These are phyloP conservation scores for Lycia hirtaria DNA, from an alignment of 2,888 invertebrate genomes.

Conservation along the genomic window DNA sequence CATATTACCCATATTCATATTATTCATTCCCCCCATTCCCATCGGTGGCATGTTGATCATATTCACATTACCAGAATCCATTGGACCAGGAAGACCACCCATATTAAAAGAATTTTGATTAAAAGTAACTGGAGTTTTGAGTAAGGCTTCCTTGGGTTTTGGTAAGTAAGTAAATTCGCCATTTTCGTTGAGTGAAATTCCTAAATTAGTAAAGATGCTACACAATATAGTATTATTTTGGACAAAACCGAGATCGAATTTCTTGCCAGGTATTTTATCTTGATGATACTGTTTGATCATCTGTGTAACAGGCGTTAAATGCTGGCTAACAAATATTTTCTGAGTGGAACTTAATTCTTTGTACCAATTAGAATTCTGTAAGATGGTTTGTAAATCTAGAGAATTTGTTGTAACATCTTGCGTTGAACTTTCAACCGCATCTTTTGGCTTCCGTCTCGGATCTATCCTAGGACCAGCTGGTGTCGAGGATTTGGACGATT, in stretches of 20 bases:
- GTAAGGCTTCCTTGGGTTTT: slow-evolving; percentile 77
- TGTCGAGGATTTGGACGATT: slow-evolving; percentile 61
- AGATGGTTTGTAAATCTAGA: slow-evolving; percentile 86
- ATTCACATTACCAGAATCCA: slow-evolving; percentile 71
- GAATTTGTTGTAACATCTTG: slow-evolving; percentile 68
- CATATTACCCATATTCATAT: slow-evolving; percentile 74
- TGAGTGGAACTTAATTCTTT: slow-evolving; percentile 89
- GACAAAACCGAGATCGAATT: slow-evolving; percentile 81
- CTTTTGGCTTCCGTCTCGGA: slow-evolving; percentile 79
- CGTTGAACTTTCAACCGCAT: slow-evolving; percentile 53
- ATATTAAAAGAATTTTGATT: slow-evolving; percentile 68
- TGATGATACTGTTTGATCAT: slow-evolving; percentile 87
- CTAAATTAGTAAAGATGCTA: slow-evolving; percentile 87
- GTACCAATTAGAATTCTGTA: slow-evolving; percentile 89
- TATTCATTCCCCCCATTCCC: slow-evolving; percentile 75
- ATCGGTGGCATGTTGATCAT: slow-evolving; percentile 65
- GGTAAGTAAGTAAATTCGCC: slow-evolving; percentile 83
- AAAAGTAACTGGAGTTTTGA: slow-evolving; percentile 75
- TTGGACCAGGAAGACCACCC: slow-evolving; percentile 56
- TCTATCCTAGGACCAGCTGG: slow-evolving; percentile 74
- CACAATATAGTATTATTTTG: slow-evolving; percentile 82
- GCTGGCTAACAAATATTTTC: slow-evolving; percentile 89
- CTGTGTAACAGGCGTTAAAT: slow-evolving; percentile 87
- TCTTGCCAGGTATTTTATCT: slow-evolving; percentile 82
- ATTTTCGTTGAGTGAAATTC: slow-evolving; percentile 84